Evolutionary conservation across 2,113 vertebrate species (phyloP), one percentile per base, ranked within the genome.

Genomic region (Hepsetus odoe): DNA sequence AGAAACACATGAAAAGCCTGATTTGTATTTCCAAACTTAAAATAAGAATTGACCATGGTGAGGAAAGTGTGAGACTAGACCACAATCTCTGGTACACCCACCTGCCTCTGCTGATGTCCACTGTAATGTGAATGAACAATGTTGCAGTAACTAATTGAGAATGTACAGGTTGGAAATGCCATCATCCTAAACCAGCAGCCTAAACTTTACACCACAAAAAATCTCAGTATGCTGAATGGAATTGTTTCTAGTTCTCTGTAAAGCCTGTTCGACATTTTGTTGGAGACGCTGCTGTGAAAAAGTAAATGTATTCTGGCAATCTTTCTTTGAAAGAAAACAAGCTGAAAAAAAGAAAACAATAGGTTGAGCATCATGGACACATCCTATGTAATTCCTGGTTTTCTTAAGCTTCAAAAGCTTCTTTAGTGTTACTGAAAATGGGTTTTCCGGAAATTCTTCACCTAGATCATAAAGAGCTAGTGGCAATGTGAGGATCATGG

Each of bases 391-490:
- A 46, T 74, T 62, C 6, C 20, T 9, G n/a, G 35, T 7, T 61
- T 33, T 13, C 16, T 53, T 5, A 32, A 40, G 30, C 38, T 14
- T 10, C 28, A 26, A 1, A 13, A 51, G 40, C 40, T 22, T 33
- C 35, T 42, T 35, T 22, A 4, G n/a, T 5, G 13, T 66, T 40
- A 24, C 18, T 22, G 35, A 24, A 24, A 55, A 55, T 24, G n/a
- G 24, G 51, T 8, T 24, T 24, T 22, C 35, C 26, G 32, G 11
- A 66, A 66, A 22, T 20, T 66, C 35, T 18, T 38, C 9, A 42
- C 8, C 22, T 55, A 42, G 64, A 13, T 66, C 64, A 18, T 66
- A 38, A 66, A 42, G 64, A 66, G n/a, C 20, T 38, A 80, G 30
- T 32, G 59, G 59, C 18, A 30, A 30, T 7, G 59, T 16, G 18